Percentiles rank a stretch among this genome's conserved stretches.
Evolutionary conservation across 2,113 vertebrate species (phyloP).

Genomic region (Ochotona curzoniae): DNA sequence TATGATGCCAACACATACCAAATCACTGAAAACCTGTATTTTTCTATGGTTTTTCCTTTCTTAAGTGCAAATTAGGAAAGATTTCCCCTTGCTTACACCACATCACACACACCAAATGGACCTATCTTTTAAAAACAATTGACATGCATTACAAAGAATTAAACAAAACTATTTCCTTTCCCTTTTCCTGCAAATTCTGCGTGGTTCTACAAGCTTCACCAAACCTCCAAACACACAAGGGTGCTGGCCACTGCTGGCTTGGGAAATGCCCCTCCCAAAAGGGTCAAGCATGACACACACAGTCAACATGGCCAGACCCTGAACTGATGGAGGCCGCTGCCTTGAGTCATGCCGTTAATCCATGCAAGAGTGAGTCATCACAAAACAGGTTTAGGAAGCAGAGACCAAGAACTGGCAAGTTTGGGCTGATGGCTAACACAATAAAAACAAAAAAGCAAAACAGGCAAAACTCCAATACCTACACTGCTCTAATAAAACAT

Average conservation of each 20-base stretch:
- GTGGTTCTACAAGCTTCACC: neutral
- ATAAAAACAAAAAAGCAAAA: conserved; percentile 11
- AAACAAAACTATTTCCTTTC: neutral
- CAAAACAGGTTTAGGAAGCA: neutral
- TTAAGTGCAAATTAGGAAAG: neutral
- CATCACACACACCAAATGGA: neutral
- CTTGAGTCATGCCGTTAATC: neutral
- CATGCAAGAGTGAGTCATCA: conserved; percentile 2
- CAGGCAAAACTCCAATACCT: neutral
- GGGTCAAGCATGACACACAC: neutral
- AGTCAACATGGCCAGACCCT: conserved; percentile 18
- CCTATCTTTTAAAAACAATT: conserved; percentile 8
- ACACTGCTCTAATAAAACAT: neutral
- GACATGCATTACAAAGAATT: conserved; percentile 22
- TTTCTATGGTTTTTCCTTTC: neutral
- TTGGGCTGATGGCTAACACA: neutral
- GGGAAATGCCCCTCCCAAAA: conserved; percentile 27
- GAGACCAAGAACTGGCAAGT: neutral
- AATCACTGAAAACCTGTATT: neutral
- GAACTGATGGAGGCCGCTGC: neutral
- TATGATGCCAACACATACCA: neutral
- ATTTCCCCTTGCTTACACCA: neutral
- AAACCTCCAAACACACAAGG: neutral
- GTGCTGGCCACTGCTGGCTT: neutral
- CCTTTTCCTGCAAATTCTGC: neutral